A percentile compares a stretch with the other conserved stretches of the same genome.
Conservation (phyloP, 1,140 invertebrate species). For the Goniozus legneri region DNA sequence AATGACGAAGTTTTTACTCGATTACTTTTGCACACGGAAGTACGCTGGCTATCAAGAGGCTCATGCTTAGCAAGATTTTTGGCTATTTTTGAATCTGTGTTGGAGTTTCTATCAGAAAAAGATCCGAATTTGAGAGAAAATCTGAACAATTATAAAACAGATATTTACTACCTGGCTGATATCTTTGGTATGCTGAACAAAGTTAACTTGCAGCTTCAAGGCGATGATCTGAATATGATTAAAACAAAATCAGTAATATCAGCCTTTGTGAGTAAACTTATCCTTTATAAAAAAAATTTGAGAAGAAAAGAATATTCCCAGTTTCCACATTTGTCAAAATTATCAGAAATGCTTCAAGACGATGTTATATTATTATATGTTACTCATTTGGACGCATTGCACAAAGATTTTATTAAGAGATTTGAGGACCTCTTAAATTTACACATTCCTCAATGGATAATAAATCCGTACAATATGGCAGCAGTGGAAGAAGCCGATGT, state of each 20-base stretch:
- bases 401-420: conserved; percentile 25
- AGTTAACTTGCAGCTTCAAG: conserved; percentile 25
- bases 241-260: conserved; percentile 20
- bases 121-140: conserved; percentile 21
- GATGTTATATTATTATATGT: not conserved
- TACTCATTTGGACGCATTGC: conserved; percentile 26
- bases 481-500: conserved; percentile 26
- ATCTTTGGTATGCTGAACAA: conserved; percentile 28
- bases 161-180: conserved; percentile 30
- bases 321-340: not conserved
- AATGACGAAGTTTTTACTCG: conserved; percentile 40
- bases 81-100: conserved; percentile 26
- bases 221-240: conserved; percentile 25
- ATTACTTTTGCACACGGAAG: conserved; percentile 40
- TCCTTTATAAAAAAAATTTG: conserved; percentile 15
- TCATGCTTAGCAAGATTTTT: conserved; percentile 31
- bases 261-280: conserved; percentile 23
- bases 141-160: conserved; percentile 23
- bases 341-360: not conserved
- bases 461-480: conserved; percentile 29
- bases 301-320: not conserved
- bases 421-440: conserved; percentile 34
- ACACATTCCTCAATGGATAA: conserved; percentile 31
- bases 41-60: conserved; percentile 35
- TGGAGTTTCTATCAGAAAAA: conserved; percentile 28